phyloP scores from a whole-genome alignment of 2,888 invertebrate species.

The Phymatocera aterrima region DNA sequence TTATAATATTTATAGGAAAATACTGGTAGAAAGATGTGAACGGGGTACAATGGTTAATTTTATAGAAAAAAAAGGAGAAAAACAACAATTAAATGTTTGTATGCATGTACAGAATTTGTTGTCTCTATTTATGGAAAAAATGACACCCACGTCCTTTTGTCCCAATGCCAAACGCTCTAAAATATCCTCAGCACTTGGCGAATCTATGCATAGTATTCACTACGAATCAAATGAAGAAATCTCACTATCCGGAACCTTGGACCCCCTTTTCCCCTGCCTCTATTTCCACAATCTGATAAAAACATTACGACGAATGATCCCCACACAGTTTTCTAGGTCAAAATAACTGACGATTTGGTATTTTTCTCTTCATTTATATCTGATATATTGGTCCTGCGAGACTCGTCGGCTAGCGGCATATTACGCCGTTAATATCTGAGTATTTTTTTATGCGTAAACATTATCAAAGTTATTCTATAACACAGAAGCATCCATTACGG shows the following conservation, averaged over 20 bases:
- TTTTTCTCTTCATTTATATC: neutral
- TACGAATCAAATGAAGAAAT: neutral
- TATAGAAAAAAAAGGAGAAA: neutral
- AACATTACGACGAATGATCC: neutral
- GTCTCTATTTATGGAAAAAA: no score
- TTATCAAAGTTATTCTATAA: constrained; percentile 52
- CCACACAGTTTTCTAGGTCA: neutral
- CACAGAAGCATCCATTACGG: constrained; percentile 62
- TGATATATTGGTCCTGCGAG: neutral
- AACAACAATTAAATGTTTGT: neutral
- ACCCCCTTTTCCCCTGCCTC: neutral
- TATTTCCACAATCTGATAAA: neutral
- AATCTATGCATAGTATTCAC: neutral
- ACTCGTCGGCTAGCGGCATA: neutral
- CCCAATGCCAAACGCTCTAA: neutral
- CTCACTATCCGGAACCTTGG: neutral
- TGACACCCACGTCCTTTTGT: neutral
- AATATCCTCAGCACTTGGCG: neutral
- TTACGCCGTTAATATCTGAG: neutral
- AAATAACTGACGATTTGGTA: neutral
- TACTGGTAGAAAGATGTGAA: neutral
- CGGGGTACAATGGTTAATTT: neutral
- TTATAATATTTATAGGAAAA: no score
- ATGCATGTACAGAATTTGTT: no score
- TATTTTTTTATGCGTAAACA: neutral